A percentile compares a stretch with the other conserved stretches of the same genome.
Evolutionary conservation across 2,113 vertebrate genomes (phyloP).

Genomic region (Ictalurus furcatus): DNA sequence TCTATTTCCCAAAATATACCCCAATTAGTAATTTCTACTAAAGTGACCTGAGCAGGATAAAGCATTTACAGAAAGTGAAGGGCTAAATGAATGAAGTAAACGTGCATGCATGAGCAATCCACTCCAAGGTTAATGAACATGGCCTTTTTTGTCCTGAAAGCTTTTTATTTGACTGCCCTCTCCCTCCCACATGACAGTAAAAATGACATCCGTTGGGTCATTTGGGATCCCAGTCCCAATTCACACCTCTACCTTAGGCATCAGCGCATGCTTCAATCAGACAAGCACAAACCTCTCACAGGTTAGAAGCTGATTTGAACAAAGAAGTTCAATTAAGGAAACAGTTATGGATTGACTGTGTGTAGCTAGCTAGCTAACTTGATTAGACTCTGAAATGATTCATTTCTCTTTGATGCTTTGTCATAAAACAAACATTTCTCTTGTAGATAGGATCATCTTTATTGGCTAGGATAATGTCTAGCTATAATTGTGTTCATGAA

Average conservation of each 20-base stretch:
- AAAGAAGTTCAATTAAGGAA: neutral
- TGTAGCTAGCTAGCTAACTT: neutral
- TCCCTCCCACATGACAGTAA: neutral
- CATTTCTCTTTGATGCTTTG: neutral
- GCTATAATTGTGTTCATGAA: neutral
- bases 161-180: neutral
- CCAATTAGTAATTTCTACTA: slow-evolving; percentile 12
- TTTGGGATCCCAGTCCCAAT: neutral
- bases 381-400: neutral
- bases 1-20: slow-evolving; percentile 23
- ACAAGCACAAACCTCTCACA: neutral
- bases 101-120: neutral
- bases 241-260: neutral
- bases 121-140: slow-evolving; percentile 17
- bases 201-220: neutral
- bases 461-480: neutral
- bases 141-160: neutral
- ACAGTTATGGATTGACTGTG: neutral
- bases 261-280: neutral
- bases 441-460: neutral
- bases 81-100: neutral
- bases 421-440: neutral
- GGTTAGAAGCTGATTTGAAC: neutral
- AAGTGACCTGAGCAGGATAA: slow-evolving; percentile 23
- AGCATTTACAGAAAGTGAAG: neutral